Evolutionary conservation across 2,797 vertebrate genomes (phyloP).

Genomic region (Cossypha polioptera): DNA sequence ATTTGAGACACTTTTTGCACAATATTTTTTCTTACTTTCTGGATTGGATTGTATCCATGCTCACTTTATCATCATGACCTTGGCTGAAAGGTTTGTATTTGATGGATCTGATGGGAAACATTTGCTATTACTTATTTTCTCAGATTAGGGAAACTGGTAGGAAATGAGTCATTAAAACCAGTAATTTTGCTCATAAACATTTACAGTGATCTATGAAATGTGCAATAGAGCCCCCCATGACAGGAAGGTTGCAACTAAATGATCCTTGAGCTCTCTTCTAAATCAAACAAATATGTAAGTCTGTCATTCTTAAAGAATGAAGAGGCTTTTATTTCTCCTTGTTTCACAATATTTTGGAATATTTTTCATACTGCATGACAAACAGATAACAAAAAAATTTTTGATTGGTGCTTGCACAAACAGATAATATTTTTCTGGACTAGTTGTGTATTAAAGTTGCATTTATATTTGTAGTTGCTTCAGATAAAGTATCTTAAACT

Average conservation of each 20-base stretch:
- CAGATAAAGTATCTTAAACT: neutral
- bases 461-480: neutral
- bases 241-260: neutral
- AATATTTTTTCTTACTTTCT: neutral
- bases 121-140: neutral
- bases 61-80: neutral
- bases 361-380: neutral
- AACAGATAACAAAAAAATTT: neutral
- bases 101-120: neutral
- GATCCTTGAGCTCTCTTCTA: neutral
- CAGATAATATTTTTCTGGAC: neutral
- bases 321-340: neutral
- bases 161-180: neutral
- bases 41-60: neutral
- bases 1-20: neutral
- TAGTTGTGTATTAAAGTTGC: neutral
- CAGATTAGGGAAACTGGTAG: neutral
- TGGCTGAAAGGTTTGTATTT: neutral
- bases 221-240: no score
- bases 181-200: neutral
- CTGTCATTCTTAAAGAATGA: neutral
- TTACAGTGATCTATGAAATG: neutral
- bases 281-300: neutral
- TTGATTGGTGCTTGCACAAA: neutral
- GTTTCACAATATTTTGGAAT: neutral